These are phyloP conservation scores for Mustela lutreola DNA, from an alignment of 2,113 vertebrate species.

Conservation along the genomic window DNA sequence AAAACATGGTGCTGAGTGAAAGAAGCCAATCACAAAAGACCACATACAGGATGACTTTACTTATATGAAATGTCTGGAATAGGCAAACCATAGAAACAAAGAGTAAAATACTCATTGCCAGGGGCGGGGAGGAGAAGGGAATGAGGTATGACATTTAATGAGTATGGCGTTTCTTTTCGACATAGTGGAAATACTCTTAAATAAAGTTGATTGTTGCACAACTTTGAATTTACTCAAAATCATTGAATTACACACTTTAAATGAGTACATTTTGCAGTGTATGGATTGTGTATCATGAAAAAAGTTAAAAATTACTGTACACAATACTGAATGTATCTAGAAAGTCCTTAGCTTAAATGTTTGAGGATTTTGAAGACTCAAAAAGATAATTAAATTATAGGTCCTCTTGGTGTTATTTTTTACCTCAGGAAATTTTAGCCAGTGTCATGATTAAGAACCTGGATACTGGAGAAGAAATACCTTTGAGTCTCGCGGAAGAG, in stretches of 20 bases:
- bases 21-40: conserved; percentile 35
- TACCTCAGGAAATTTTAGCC: conserved; percentile 96
- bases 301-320: conserved; percentile 42
- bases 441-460: conserved; percentile 99
- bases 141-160: background rate
- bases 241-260: conserved; percentile 46
- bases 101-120: conserved; percentile 18
- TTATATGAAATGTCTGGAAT: conserved; percentile 53
- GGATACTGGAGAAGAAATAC: conserved; percentile 99
- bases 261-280: conserved; percentile 31
- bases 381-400: conserved; percentile 55
- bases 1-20: conserved; percentile 1
- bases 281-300: conserved; percentile 46
- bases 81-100: conserved; percentile 21
- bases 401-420: conserved; percentile 61
- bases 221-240: conserved; percentile 31
- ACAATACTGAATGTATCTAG: background rate
- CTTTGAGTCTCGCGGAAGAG: conserved; percentile 97
- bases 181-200: conserved; percentile 30
- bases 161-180: background rate
- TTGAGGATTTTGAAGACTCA: conserved; percentile 33
- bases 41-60: background rate
- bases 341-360: conserved; percentile 49
- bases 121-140: background rate
- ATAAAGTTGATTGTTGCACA: conserved; percentile 25